phyloP scores from a whole-genome alignment of 2,797 vertebrate genomes.

The Danio albolineatus region DNA sequence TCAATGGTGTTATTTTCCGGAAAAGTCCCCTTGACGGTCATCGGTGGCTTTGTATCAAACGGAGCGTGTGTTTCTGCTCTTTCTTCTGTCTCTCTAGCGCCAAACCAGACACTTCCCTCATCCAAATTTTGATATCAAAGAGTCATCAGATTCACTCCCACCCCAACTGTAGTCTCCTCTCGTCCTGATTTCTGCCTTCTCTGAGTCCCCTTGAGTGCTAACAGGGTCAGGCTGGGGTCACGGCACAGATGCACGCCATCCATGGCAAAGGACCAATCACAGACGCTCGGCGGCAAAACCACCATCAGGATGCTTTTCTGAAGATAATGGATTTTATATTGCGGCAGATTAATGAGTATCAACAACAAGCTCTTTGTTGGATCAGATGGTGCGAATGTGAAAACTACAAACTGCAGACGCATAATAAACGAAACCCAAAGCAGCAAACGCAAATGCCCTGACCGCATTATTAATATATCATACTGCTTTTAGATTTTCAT shows the following conservation, averaged over 20 bases:
- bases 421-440: background rate
- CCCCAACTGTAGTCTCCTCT: conserved; percentile 19
- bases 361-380: conserved; percentile 33
- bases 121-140: conserved; percentile 63
- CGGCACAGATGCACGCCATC: conserved; percentile 45
- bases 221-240: conserved; percentile 53
- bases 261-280: conserved; percentile 33
- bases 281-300: conserved; percentile 1
- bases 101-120: conserved; percentile 57
- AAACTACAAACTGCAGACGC: conserved; percentile 10
- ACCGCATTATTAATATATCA: background rate
- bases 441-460: background rate
- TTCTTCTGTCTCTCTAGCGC: conserved; percentile 49
- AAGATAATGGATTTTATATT: conserved; percentile 39
- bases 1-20: conserved; percentile 46
- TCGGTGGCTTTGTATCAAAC: conserved; percentile 61
- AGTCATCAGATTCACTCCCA: conserved; percentile 14
- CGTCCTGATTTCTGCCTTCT: conserved; percentile 23
- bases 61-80: background rate
- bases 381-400: background rate
- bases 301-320: conserved; percentile 17
- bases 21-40: conserved; percentile 36
- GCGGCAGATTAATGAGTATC: conserved; percentile 28
- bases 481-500: background rate
- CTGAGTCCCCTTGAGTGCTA: conserved; percentile 29